Percentiles rank a stretch among this genome's conserved stretches.
Conservation (phyloP, 2,888 invertebrate genomes). For the Eristalis arbustorum region DNA sequence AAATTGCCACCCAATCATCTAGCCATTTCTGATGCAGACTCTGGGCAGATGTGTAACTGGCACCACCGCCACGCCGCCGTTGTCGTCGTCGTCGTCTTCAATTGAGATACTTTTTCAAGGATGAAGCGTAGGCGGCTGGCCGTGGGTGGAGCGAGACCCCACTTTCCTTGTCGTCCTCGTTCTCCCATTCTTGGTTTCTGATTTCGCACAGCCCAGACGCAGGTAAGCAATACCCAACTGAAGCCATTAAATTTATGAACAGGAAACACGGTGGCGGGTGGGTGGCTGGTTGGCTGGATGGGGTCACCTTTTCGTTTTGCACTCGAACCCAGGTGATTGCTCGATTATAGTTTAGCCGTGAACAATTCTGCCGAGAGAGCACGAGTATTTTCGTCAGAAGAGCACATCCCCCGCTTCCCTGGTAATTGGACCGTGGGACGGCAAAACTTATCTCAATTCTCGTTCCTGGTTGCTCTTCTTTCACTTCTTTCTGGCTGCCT, state of each 20-base stretch:
- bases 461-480: background rate
- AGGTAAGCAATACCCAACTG: background rate
- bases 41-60: background rate
- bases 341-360: constrained; percentile 32
- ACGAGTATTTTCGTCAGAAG: background rate
- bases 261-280: background rate
- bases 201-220: constrained; percentile 23
- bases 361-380: constrained; percentile 16
- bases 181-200: constrained; percentile 20
- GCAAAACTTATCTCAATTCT: background rate
- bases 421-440: constrained; percentile 25
- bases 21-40: constrained; percentile 4
- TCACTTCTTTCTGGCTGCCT: background rate
- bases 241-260: constrained; percentile 39
- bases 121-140: constrained; percentile 33
- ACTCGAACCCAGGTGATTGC: constrained; percentile 40
- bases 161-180: background rate
- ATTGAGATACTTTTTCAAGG: constrained; percentile 48
- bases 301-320: background rate
- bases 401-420: background rate
- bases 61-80: background rate
- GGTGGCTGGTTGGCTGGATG: background rate
- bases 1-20: constrained; percentile 45
- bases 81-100: background rate
- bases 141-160: background rate